Evolutionary conservation across 2,113 vertebrate genomes (phyloP), one percentile per base, ranked within the genome.

Genomic region (Corythaixoides concolor): DNA sequence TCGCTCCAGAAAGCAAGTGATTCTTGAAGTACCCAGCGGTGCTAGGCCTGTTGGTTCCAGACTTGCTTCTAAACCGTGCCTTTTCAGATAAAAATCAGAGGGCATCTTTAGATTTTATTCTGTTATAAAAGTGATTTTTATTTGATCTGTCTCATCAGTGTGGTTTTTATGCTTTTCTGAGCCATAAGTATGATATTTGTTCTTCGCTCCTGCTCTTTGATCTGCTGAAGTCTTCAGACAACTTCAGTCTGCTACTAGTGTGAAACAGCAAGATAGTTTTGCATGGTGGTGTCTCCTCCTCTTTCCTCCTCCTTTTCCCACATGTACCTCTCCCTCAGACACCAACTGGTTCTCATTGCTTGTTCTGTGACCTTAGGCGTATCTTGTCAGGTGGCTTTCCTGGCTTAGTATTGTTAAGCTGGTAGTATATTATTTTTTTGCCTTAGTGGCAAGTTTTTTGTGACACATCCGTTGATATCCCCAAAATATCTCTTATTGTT

Each of bases 391-490:
- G 9, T 62, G 35, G 7, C 63, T 87, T 70, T 80, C 23, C 58
- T 3, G 2, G 11, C 47, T 83, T 32, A 53, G 8, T 55, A 24
- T 23, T 76, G 39, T 59, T 70, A 43, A 70, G 10, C 59, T 85
- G 60, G 13, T 49, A 28, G 41, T 43, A 62, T 50, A 16, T 18
- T 17, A n/a, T 17, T 59, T 18, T 35, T 21, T 58, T 0, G 30
- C 24, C 5, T 52, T 63, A 17, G 4, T 45, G 64, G 3, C 14
- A 35, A 2, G 1, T 18, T 35, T 86, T 64, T 58, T 1, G 1
- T 78, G 72, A 11, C 35, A 21, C 4, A 9, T 53, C 8, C 3
- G 6, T 56, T 79, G 17, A 0, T 64, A 4, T 23, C 45, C 58
- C 66, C 39, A 41, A 53, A 88, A 33, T 43, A 4, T 12, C 27